phyloP scores from a whole-genome alignment of 92 coral and sea anemone species.

The Porites divaricata region DNA sequence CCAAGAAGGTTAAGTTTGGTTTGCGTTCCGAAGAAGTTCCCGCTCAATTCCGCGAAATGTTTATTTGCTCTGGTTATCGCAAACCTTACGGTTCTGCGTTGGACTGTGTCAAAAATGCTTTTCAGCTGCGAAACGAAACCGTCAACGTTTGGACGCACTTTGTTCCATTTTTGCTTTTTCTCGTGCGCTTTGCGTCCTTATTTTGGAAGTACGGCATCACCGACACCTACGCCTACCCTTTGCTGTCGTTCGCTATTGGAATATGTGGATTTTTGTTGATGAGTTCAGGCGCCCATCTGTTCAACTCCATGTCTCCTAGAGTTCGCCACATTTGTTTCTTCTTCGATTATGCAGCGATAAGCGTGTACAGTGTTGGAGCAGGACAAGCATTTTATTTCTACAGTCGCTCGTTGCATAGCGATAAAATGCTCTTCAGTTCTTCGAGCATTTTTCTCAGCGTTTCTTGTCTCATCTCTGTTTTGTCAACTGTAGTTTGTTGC shows the following conservation, averaged over 20 bases:
- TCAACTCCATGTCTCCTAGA: slow-evolving; percentile 98
- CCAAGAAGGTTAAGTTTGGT: slow-evolving; percentile 18
- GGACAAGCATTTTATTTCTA: slow-evolving; percentile 94
- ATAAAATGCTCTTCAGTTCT: slow-evolving; percentile 52
- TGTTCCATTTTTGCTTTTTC: slow-evolving; percentile 81
- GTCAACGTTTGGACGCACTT: slow-evolving; percentile 97
- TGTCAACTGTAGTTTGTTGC: slow-evolving; percentile 90
- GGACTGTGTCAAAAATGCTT: slow-evolving; percentile 88
- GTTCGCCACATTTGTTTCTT: slow-evolving; percentile 93
- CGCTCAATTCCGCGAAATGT: slow-evolving; percentile 91
- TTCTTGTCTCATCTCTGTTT: slow-evolving; percentile 74
- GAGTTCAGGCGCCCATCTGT: slow-evolving; percentile 98
- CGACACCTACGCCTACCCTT: slow-evolving; percentile 83
- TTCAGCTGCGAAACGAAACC: slow-evolving; percentile 85
- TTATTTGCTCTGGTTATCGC: slow-evolving; percentile 85
- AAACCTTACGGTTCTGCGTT: slow-evolving; percentile 86
- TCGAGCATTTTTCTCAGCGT: slow-evolving; percentile 64
- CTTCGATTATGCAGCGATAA: slow-evolving; percentile 96
- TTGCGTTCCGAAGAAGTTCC: slow-evolving; percentile 84
- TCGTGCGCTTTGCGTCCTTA: slow-evolving; percentile 65
- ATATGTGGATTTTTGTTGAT: slow-evolving; percentile 92
- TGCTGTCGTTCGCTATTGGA: slow-evolving; percentile 89
- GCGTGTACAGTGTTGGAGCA: slow-evolving; percentile 96
- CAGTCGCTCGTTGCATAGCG: slow-evolving; percentile 72
- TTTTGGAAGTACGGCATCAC: slow-evolving; percentile 61